phyloP scores from a whole-genome alignment of 2,797 vertebrate species.

The Iguana delicatissima region DNA sequence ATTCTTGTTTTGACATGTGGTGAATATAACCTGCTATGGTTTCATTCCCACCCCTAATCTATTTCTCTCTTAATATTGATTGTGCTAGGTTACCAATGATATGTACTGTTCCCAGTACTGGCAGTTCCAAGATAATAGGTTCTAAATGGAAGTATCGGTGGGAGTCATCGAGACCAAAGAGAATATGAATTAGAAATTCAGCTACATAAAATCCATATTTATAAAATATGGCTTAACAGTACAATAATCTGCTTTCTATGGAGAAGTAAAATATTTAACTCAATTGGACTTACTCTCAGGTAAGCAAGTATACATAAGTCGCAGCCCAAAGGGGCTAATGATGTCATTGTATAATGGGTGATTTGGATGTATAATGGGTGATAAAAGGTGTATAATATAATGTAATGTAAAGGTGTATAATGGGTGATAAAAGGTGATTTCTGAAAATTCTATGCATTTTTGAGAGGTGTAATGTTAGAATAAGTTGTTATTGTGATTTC shows the following conservation, averaged over 20 bases:
- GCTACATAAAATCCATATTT: background rate
- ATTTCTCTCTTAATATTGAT: background rate
- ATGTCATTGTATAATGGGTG: background rate
- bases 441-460: background rate
- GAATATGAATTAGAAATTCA: background rate
- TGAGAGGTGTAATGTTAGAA: background rate
- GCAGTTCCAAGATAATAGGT: background rate
- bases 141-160: background rate
- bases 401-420: no score
- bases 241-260: background rate
- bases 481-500: background rate
- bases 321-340: background rate
- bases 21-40: background rate
- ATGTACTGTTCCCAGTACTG: background rate
- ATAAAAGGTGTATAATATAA: no score
- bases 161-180: background rate
- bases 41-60: background rate
- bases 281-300: background rate
- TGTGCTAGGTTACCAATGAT: background rate
- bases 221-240: background rate
- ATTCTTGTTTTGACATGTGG: slow-evolving; percentile 13
- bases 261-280: background rate
- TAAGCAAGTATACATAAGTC: no score
- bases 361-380: no score
- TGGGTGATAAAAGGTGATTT: background rate